These are phyloP conservation scores for Caloenas nicobarica DNA, from an alignment of 2,113 vertebrate genomes.

Conservation along the genomic window DNA sequence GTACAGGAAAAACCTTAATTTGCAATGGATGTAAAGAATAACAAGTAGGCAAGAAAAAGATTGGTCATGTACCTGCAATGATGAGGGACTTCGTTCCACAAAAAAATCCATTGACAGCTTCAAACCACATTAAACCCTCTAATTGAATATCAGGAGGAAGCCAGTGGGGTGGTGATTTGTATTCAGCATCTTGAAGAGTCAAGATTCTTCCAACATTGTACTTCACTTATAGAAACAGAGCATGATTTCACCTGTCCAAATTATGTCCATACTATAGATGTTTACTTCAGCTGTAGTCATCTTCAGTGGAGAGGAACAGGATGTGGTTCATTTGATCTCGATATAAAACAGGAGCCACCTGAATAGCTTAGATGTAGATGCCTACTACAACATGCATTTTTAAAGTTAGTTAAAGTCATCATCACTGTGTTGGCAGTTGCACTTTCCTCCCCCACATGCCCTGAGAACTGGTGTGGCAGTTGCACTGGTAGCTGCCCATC, in stretches of 20 bases:
- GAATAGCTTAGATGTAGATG: background rate
- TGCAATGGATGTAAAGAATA: background rate
- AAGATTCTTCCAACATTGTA: background rate
- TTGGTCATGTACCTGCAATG: background rate
- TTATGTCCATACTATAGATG: background rate
- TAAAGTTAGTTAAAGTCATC: background rate
- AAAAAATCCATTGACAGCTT: background rate
- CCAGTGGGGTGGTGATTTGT: background rate
- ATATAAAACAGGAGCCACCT: background rate
- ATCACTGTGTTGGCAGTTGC: no score
- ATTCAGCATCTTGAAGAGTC: background rate
- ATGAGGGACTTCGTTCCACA: background rate
- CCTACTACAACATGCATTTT: background rate
- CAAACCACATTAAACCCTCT: background rate
- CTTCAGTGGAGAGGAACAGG: no score
- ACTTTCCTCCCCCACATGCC: no score
- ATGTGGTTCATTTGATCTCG: background rate
- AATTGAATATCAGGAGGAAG: background rate
- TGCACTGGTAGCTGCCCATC: no score
- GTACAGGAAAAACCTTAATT: background rate
- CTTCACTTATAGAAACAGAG: background rate
- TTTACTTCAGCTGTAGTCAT: background rate
- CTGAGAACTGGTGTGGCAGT: no score
- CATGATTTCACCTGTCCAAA: background rate
- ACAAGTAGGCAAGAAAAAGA: background rate